Conservation (phyloP, 2,888 invertebrate species). For the Lumbricus terrestris region DNA sequence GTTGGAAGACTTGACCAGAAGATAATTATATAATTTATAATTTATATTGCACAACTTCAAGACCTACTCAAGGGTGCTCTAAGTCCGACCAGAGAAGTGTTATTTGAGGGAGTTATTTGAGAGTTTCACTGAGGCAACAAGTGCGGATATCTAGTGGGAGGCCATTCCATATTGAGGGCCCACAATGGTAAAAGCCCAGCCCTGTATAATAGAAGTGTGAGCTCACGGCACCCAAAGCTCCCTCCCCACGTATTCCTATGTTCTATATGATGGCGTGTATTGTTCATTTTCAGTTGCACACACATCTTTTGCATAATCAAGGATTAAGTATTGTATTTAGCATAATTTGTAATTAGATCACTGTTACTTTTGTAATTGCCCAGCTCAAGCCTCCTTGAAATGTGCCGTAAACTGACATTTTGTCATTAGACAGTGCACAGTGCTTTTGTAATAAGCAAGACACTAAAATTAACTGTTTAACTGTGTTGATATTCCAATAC, state of each 20-base stretch:
- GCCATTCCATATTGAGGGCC: too few relatives aligned
- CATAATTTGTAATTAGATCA: neutral
- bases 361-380: neutral
- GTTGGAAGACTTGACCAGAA: constrained; percentile 25
- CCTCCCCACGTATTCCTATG: too few relatives aligned
- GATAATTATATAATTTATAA: too few relatives aligned
- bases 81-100: too few relatives aligned
- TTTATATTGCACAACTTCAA: too few relatives aligned
- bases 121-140: too few relatives aligned
- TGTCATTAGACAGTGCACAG: neutral
- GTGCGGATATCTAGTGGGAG: too few relatives aligned
- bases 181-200: too few relatives aligned
- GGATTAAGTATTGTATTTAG: neutral
- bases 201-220: too few relatives aligned
- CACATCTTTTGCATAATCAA: neutral
- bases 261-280: neutral
- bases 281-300: neutral
- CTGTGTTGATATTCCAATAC: neutral
- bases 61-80: too few relatives aligned
- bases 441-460: neutral
- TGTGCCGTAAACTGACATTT: neutral
- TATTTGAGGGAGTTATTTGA: too few relatives aligned
- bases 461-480: neutral
- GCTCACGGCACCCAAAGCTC: too few relatives aligned
- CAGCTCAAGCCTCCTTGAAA: neutral